Evolutionary conservation across 1,140 invertebrate genomes (phyloP).

Genomic region (Telenomus remus): DNA sequence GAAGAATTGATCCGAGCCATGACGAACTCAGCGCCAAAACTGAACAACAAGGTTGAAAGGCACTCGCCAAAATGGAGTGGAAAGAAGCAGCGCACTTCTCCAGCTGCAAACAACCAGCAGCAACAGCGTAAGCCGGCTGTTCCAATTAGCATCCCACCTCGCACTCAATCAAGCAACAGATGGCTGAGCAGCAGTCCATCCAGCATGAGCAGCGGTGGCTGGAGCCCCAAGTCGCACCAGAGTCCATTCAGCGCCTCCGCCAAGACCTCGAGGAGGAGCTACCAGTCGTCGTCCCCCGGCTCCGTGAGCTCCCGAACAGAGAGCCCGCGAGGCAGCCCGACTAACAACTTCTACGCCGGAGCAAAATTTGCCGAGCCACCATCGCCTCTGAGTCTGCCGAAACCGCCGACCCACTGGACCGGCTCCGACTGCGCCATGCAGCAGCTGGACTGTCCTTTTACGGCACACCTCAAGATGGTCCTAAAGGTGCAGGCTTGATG

Average conservation of each 20-base stretch:
- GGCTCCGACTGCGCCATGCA: constrained; percentile 45
- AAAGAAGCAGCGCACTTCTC: constrained; percentile 46
- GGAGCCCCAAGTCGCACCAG: neutral
- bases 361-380: constrained; percentile 80
- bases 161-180: neutral
- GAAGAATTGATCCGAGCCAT: constrained; percentile 57
- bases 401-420: constrained; percentile 79
- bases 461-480: constrained; percentile 77
- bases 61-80: constrained; percentile 68
- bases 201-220: neutral
- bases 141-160: neutral
- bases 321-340: constrained; percentile 71
- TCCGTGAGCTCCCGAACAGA: constrained; percentile 60
- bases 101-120: neutral
- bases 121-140: constrained; percentile 15
- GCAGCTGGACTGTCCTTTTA: constrained; percentile 50
- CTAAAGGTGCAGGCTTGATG: constrained; percentile 78
- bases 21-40: constrained; percentile 72
- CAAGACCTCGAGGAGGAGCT: constrained; percentile 58
- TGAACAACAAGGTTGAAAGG: constrained; percentile 67
- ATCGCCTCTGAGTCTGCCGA: constrained; percentile 77
- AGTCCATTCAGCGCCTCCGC: constrained; percentile 41
- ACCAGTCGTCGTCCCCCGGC: constrained; percentile 26
- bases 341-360: constrained; percentile 77
- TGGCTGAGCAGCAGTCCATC: constrained; percentile 13